Evolutionary conservation across 2,113 vertebrate genomes (phyloP), one percentile per base, ranked within the genome.

Genomic region (Perognathus longimembris): DNA sequence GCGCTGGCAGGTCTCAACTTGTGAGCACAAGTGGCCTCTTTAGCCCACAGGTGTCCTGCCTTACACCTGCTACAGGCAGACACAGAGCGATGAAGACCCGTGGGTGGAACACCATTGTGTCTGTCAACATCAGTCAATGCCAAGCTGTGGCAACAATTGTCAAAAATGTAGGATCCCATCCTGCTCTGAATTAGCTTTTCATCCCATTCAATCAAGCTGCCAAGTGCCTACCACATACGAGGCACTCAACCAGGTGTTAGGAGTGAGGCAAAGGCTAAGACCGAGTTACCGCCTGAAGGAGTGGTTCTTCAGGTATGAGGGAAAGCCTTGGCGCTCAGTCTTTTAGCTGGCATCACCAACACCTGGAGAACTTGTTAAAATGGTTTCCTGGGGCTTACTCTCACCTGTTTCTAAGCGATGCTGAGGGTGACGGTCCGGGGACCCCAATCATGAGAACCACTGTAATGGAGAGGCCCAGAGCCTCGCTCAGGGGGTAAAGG

Each of bases 21-120:
- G 92, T 92, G 71, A 92, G 74, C 86, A 97, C 94, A 96, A 96
- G 97, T 93, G 96, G 93, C 94, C 96, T 97, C 95, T 96, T 96
- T 96, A 97, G 91, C 61, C 92, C 91, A 92, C 93, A 97, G 95
- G 95, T 40, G 1, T 93, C 76, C 93, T 96, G 93, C 77, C 93
- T 97, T 91, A 89, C 95, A 97, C 95, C 95, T 97, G 93, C 89
- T 93, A 81, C 80, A 94, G 77, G 81, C 83, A 96, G 73, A 90
- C 36, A 81, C 81, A 81, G 73, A 82, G 5, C 74, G 54, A 92
- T 87, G 38, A 88, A 94, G 91, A 54, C 74, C 64, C 30, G 42
- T 57, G 79, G 66, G 80, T 91, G 38, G 75, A 94, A 89, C 94
- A 91, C 86, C 50, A 30, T 77, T 94, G 71, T 84, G 75, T 96